These are phyloP conservation scores for Odontothrips loti DNA, from an alignment of 2,888 invertebrate species.

Conservation along the genomic window DNA sequence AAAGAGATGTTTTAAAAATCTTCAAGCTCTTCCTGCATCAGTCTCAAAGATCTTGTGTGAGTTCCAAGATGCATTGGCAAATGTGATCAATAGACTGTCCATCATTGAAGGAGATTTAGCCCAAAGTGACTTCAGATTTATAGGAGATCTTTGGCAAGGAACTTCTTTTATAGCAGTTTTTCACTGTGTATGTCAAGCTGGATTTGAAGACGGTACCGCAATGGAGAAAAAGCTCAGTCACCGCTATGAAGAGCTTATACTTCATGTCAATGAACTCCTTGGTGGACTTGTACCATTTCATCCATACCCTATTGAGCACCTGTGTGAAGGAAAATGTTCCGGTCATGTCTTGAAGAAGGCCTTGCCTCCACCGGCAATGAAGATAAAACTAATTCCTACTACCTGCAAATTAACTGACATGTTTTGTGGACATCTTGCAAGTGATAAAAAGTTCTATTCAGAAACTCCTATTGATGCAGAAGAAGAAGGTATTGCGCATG, in stretches of 20 bases:
- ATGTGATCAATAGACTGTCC: not conserved
- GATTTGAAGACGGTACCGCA: not conserved
- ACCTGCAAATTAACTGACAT: not conserved
- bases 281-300: not conserved
- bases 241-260: slow-evolving; percentile 9
- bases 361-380: not conserved
- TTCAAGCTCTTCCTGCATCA: not conserved
- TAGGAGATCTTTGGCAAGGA: slow-evolving; percentile 31
- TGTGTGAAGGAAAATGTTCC: not conserved
- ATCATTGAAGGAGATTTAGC: not conserved
- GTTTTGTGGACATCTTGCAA: not conserved
- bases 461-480: not conserved
- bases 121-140: slow-evolving; percentile 3
- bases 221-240: slow-evolving; percentile 1
- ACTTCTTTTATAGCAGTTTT: not conserved
- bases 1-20: not conserved
- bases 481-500: not conserved
- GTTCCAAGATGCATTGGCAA: not conserved
- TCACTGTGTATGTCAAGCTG: not conserved
- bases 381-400: not conserved
- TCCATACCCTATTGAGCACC: slow-evolving; percentile 19
- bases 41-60: not conserved
- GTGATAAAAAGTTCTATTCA: not conserved
- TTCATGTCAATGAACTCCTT: slow-evolving; percentile 21
- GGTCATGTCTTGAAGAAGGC: not conserved